Percentiles rank a stretch among this genome's conserved stretches.
These are phyloP conservation scores for Desmodus rotundus DNA, from an alignment of 2,113 vertebrate genomes.

Conservation along the genomic window DNA sequence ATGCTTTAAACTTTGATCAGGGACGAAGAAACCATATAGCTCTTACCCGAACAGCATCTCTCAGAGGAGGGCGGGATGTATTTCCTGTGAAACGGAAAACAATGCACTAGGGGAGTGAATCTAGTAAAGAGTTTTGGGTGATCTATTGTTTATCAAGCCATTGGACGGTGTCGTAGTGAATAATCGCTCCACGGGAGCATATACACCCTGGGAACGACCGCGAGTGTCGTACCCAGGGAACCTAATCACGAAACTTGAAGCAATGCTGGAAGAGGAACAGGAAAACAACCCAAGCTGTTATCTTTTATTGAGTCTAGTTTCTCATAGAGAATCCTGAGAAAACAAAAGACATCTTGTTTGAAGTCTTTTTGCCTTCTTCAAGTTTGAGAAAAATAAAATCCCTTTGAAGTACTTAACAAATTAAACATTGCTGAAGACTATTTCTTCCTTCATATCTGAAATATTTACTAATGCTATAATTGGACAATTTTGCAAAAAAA, in stretches of 20 bases:
- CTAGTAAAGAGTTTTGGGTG: neutral
- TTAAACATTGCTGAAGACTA: slow-evolving; percentile 41
- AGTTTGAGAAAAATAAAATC: neutral
- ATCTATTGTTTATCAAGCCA: slow-evolving; percentile 49
- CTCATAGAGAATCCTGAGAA: slow-evolving; percentile 59
- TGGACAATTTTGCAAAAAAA: neutral
- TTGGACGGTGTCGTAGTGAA: slow-evolving; percentile 50
- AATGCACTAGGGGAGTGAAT: neutral
- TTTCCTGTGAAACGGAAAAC: slow-evolving; percentile 71
- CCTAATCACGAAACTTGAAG: slow-evolving; percentile 62
- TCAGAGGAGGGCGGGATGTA: slow-evolving; percentile 48
- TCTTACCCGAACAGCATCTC: slow-evolving; percentile 47
- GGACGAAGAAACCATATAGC: neutral
- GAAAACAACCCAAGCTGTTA: slow-evolving; percentile 65
- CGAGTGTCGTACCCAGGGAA: slow-evolving; percentile 72
- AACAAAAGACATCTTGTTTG: slow-evolving; percentile 55
- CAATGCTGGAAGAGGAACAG: slow-evolving; percentile 47
- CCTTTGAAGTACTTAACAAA: slow-evolving; percentile 63
- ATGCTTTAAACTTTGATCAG: slow-evolving; percentile 17
- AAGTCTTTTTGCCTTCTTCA: slow-evolving; percentile 44
- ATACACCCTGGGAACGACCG: slow-evolving; percentile 74
- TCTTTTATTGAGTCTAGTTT: slow-evolving; percentile 67
- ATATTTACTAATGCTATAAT: slow-evolving; percentile 47
- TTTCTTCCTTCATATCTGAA: slow-evolving; percentile 47
- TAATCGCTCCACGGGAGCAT: slow-evolving; percentile 70